Conservation (phyloP, 2,888 invertebrate species). For the Sphecodes monilicornis region DNA sequence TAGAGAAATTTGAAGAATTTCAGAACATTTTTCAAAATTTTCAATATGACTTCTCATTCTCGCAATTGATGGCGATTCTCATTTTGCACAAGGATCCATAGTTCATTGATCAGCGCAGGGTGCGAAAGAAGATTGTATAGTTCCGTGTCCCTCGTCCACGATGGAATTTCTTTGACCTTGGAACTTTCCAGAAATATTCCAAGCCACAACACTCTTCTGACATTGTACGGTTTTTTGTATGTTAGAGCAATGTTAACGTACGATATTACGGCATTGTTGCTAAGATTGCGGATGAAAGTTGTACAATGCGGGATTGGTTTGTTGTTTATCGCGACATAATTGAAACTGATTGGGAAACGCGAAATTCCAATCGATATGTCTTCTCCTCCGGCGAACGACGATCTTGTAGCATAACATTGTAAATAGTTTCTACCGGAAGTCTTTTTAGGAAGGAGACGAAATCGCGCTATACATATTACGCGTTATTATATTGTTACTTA, state of each 20-base stretch:
- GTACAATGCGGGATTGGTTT: neutral
- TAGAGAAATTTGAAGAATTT: neutral
- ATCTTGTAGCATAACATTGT: constrained; percentile 59
- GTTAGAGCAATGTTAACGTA: neutral
- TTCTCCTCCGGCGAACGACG: constrained; percentile 30
- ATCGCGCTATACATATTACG: constrained; percentile 27
- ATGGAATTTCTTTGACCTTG: constrained; percentile 6
- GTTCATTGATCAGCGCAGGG: constrained; percentile 3
- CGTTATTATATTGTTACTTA: constrained; percentile 51
- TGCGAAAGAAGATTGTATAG: constrained; percentile 14
- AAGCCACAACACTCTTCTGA: neutral
- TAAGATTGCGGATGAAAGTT: neutral
- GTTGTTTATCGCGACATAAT: neutral
- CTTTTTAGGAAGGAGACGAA: constrained; percentile 30
- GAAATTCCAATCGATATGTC: neutral
- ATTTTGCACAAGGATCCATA: neutral
- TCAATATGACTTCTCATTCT: neutral
- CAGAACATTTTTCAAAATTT: neutral
- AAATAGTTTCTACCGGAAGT: constrained; percentile 63
- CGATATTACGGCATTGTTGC: neutral
- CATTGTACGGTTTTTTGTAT: neutral
- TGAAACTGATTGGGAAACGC: neutral
- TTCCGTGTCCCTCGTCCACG: constrained; percentile 13
- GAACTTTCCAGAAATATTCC: neutral
- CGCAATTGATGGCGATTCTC: neutral